phyloP scores from a whole-genome alignment of 2,888 invertebrate genomes.

The Tetanocera ferruginea region DNA sequence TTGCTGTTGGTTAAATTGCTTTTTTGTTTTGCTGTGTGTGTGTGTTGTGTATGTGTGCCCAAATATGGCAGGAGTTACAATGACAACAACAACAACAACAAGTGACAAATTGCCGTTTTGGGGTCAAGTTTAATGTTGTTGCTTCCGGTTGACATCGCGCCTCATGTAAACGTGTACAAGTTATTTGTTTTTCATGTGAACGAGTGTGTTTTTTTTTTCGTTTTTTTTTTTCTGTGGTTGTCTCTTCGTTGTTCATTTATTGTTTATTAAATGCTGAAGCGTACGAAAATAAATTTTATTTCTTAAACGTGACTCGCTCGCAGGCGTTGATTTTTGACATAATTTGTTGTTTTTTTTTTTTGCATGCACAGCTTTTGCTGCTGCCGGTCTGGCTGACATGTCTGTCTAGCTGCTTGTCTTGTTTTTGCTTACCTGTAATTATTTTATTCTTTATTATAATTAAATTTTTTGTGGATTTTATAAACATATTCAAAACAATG shows the following conservation, averaged over 20 bases:
- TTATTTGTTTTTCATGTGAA: not conserved
- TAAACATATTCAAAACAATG: not conserved
- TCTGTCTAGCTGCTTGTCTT: too few species aligned
- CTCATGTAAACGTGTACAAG: not conserved
- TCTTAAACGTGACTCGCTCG: not conserved
- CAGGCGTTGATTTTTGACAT: too few species aligned
- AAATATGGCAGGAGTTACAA: not conserved
- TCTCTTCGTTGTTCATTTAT: not conserved
- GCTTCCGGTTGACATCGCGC: conserved; percentile 3
- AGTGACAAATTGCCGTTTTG: conserved; percentile 19
- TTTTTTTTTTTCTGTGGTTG: not conserved
- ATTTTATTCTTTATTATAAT: not conserved
- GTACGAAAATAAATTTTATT: not conserved
- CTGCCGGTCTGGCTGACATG: too few species aligned
- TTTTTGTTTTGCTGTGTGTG: not conserved
- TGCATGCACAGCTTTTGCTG: too few species aligned
- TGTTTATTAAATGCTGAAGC: not conserved
- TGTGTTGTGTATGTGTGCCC: too few species aligned
- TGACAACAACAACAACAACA: not conserved
- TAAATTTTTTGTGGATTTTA: not conserved
- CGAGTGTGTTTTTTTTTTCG: not conserved
- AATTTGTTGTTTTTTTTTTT: too few species aligned
- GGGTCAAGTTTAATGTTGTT: conserved; percentile 34
- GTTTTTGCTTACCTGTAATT: not conserved
- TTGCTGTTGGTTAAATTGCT: too few species aligned